Percentiles rank a stretch among this genome's conserved stretches.
phyloP scores from a whole-genome alignment of 2,797 vertebrate genomes.

The Danio jaintianensis region DNA sequence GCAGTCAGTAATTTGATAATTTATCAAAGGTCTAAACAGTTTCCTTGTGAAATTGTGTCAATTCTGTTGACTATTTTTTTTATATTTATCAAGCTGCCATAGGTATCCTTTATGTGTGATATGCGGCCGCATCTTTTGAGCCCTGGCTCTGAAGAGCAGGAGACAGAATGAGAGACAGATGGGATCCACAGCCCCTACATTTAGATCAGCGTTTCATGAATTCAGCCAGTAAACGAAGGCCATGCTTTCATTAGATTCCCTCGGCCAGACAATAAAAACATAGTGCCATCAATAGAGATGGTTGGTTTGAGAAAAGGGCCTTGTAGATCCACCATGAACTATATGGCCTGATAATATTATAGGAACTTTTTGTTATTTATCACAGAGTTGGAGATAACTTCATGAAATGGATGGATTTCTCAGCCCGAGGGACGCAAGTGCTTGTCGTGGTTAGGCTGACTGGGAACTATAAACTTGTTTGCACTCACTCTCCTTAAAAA shows the following conservation, averaged over 20 bases:
- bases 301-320: constrained; percentile 21
- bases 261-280: constrained; percentile 56
- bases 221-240: constrained; percentile 37
- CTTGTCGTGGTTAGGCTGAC: constrained; percentile 32
- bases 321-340: constrained; percentile 20
- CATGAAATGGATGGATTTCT: constrained; percentile 40
- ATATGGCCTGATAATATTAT: neutral
- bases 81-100: neutral
- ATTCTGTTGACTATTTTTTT: neutral
- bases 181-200: constrained; percentile 27
- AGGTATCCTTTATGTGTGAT: constrained; percentile 20
- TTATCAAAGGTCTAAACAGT: neutral
- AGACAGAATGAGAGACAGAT: constrained; percentile 49
- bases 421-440: constrained; percentile 9
- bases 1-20: neutral
- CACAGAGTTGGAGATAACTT: constrained; percentile 49
- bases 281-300: constrained; percentile 34
- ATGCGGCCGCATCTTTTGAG: constrained; percentile 45
- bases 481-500: constrained; percentile 20
- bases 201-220: constrained; percentile 57
- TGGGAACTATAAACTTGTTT: constrained; percentile 27
- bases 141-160: constrained; percentile 19
- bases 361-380: constrained; percentile 49
- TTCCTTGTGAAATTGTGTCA: neutral
- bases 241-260: constrained; percentile 53